These are phyloP conservation scores for Pocota personata DNA, from an alignment of 2,888 invertebrate genomes.

Conservation along the genomic window DNA sequence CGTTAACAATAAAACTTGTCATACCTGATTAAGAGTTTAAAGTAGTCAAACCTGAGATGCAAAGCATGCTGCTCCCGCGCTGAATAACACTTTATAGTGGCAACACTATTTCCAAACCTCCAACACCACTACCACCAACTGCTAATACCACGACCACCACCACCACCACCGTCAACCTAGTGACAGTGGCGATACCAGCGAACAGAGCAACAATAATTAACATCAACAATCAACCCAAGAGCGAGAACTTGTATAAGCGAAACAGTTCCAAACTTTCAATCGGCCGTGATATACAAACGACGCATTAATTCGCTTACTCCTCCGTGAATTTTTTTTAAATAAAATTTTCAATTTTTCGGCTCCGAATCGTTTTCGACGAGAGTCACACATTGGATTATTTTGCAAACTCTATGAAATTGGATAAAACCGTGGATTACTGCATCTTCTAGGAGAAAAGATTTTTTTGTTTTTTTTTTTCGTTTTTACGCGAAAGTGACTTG, in stretches of 20 bases:
- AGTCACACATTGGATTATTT: neutral
- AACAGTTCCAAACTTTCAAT: conserved; percentile 77
- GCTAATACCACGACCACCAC: neutral
- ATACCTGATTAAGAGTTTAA: conserved; percentile 5
- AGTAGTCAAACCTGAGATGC: conserved; percentile 36
- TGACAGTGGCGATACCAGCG: conserved; percentile 26
- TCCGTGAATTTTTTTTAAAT: neutral
- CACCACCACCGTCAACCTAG: neutral
- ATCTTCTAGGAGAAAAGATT: neutral
- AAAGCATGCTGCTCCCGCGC: neutral
- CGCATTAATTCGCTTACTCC: conserved; percentile 57
- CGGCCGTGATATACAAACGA: conserved; percentile 75
- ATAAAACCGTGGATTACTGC: conserved; percentile 8
- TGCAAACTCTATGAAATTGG: neutral
- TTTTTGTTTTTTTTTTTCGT: neutral
- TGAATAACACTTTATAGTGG: too few species aligned
- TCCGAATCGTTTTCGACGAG: neutral
- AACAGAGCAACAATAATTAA: conserved; percentile 58
- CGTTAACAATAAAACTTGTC: conserved; percentile 14
- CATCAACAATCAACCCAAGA: conserved; percentile 60
- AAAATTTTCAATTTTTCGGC: neutral
- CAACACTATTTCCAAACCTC: conserved; percentile 47
- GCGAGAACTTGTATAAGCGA: conserved; percentile 63
- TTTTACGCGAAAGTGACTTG: neutral
- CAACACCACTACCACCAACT: conserved; percentile 23